These are phyloP conservation scores for Drosophila atripex DNA, from an alignment of 2,888 invertebrate species.

Conservation along the genomic window DNA sequence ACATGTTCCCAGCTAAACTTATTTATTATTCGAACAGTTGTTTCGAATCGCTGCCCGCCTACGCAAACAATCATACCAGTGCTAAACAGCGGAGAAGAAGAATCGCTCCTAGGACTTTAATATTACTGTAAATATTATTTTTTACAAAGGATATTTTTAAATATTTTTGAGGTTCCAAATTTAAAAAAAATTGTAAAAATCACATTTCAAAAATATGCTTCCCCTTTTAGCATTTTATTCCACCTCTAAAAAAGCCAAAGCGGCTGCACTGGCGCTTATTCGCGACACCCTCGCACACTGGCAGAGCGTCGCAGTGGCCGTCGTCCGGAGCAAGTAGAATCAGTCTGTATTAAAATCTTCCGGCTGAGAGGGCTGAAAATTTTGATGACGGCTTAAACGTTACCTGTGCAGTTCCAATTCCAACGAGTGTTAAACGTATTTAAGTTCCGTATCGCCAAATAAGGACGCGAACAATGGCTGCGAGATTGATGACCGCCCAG, in stretches of 20 bases:
- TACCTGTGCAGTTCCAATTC: conserved; percentile 43
- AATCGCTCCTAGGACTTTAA: neutral
- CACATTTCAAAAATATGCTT: neutral
- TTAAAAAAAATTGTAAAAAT: neutral
- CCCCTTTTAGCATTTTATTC: neutral
- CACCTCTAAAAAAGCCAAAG: neutral
- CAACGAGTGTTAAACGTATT: conserved; percentile 53
- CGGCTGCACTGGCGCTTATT: neutral
- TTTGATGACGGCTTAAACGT: conserved; percentile 61
- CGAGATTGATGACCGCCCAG: conserved; percentile 80
- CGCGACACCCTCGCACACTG: conserved; percentile 8
- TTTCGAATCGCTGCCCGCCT: conserved; percentile 47
- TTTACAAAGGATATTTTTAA: no score
- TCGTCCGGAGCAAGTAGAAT: conserved; percentile 35
- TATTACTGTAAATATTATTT: neutral
- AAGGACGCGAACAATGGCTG: conserved; percentile 74
- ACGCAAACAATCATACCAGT: conserved; percentile 50
- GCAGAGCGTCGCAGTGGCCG: conserved; percentile 7
- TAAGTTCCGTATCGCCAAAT: conserved; percentile 29
- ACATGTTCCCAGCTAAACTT: conserved; percentile 26
- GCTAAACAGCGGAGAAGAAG: conserved; percentile 23
- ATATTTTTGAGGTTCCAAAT: no score
- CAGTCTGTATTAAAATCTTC: conserved; percentile 83
- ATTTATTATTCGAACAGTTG: conserved; percentile 74
- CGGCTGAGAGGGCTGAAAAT: conserved; percentile 84